Evolutionary conservation across 2,888 invertebrate species (phyloP), one percentile per base, ranked within the genome.

Genomic region (Pediacus dermestoides): DNA sequence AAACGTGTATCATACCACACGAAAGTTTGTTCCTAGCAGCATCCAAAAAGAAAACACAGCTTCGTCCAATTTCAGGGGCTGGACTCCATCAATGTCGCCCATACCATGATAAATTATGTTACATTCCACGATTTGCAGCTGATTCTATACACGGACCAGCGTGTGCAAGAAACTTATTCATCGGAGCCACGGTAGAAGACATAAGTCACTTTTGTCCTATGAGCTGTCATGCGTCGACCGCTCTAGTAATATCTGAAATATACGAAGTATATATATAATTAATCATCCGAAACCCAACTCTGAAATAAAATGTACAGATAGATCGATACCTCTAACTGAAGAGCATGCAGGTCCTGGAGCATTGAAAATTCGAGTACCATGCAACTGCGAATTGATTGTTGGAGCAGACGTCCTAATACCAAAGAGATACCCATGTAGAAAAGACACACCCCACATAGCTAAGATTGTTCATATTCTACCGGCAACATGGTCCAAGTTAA

Each of bases 171-270:
- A 43, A 36, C 21, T 12, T 50, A n/a, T 44, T 33, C 13, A 26
- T 30, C 6, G 51, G 48, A 2, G 40, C 46, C 4, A 42, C 50
- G 3, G 42, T 50, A 3, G 34, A 43, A 9, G 44, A 46, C 6
- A 23, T 50, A 2, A 42, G 21, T 16, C 26, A 40, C 4, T 32
- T 46, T 16, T 50, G 50, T 16, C 38, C 46, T 2, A 39, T 50
- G 31, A 34, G 14, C n/a, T 48, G 46, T 22, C 47, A 50, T 16
- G 21, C 27, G 22, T 42, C 45, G 6, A 23, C 30, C 3, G 12
- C 37, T 7, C 40, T 37, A 7, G 9, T 35, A 4, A 44, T 50
- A 3, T 27, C 44, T 4, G 48, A 50, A 31, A 39, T 48, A 6
- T 30, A 27, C 6, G 43, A 45, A 23, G 40, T 42, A 10, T 21